These are phyloP conservation scores for Plumapathes pennacea DNA, from an alignment of 92 coral and sea anemone genomes.

Conservation along the genomic window DNA sequence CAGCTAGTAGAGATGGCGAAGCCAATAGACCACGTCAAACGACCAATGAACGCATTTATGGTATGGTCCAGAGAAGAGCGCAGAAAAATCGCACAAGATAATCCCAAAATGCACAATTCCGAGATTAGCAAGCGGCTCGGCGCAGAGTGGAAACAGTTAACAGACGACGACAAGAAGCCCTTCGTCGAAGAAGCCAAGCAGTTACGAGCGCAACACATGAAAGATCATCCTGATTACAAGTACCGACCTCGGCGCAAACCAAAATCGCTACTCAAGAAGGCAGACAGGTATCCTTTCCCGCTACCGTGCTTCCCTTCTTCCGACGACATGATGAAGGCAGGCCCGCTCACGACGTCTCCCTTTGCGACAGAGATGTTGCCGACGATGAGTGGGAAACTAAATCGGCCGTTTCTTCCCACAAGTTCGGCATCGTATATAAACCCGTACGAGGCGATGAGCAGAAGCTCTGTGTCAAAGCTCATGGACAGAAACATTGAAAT, in stretches of 20 bases:
- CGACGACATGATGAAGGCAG: slow-evolving; percentile 82
- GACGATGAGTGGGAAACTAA: slow-evolving; percentile 54
- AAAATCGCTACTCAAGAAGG: slow-evolving; percentile 94
- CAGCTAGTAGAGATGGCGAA: slow-evolving; percentile 51
- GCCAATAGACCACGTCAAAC: slow-evolving; percentile 82
- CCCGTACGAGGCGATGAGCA: slow-evolving; percentile 61
- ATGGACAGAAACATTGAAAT: slow-evolving; percentile 79
- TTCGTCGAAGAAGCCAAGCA: slow-evolving; percentile 96
- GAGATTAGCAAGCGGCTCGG: slow-evolving; percentile 98
- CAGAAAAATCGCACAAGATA: slow-evolving; percentile 97
- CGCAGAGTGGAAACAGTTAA: slow-evolving; percentile 92
- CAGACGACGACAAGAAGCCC: slow-evolving; percentile 91
- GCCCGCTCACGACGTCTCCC: slow-evolving; percentile 72
- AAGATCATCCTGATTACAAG: slow-evolving; percentile 95
- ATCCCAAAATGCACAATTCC: slow-evolving; percentile 99
- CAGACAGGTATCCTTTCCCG: slow-evolving; percentile 93
- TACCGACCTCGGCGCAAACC: slow-evolving; percentile 99
- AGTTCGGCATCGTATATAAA: slow-evolving; percentile 69
- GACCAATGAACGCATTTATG: slow-evolving; percentile 99
- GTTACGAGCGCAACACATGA: slow-evolving; percentile 95
- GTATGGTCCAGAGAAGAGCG: slow-evolving; percentile 99
- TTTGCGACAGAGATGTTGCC: slow-evolving; percentile 73
- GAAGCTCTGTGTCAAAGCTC: slow-evolving; percentile 67
- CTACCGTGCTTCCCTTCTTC: slow-evolving; percentile 89
- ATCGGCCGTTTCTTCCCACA: slow-evolving; percentile 86